Base-by-base conservation (phyloP, 2,888 invertebrate species). In the Leptopterna dolabrata region DNA sequence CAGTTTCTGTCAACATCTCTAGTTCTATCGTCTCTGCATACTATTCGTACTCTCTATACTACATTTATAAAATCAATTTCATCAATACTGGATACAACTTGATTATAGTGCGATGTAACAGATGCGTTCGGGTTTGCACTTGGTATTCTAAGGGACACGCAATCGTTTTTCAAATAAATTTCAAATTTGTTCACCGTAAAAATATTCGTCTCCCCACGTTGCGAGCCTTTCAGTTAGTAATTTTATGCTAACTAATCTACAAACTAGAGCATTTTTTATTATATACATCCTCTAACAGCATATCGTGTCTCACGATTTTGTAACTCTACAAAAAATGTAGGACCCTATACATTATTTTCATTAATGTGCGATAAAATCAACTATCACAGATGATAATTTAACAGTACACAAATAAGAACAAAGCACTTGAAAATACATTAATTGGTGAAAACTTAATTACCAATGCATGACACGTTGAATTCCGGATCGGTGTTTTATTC, bases 341-440 rank as follows among this genome's bases (percentile, higher is more conserved):
- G 19, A 78, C 45, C 29, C 29, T 55, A 81, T 16, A 51, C 83
- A 83, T 41, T 63, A 6, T 63, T 83, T 43, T 83, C 29, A 27
- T 83, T 70, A 80, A 85, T 80, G 88, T 89, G 88, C 88, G 55
- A 71, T 55, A 78, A 85, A 89, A 88, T 70, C 27, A 89, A 89
- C 88, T 89, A 89, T 89, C 88, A 89, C 88, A 89, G 88, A 89
- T 88, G 88, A 88, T 85, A 87, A 47, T 87, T 86, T 84, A 76
- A 81, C 63, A 78, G 76, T 88, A 71, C 76, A 51, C 71, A 88
- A 88, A 47, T 45, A 51, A 89, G 71, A 87, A 71, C 36, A 86
- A 83, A 89, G 88, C 88, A 88, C 83, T 87, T 88, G 63, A 51
- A 87, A 63, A 87, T 45, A 78, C 47, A n/a, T 45, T 82, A n/a